Conservation (phyloP, 2,113 vertebrate genomes). For the Cryptomyrus ogoouensis region DNA sequence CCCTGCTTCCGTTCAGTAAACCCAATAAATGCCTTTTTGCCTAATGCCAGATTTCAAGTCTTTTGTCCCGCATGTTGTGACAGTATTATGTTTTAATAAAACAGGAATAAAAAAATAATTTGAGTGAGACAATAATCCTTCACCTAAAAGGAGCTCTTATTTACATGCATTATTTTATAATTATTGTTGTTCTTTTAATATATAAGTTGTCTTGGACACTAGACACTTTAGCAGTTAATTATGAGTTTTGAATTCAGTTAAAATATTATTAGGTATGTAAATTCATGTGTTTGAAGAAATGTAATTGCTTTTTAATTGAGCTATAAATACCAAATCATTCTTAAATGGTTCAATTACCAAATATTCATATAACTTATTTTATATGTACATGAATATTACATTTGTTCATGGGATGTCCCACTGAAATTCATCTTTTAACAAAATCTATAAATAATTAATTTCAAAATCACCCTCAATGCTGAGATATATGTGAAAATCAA, state of each 20-base stretch:
- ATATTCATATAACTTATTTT: neutral
- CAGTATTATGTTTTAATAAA: neutral
- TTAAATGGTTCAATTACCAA: neutral
- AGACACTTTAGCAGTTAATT: neutral
- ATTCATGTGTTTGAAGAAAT: neutral
- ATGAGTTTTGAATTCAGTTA: neutral
- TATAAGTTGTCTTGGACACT: neutral
- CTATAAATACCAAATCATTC: neutral
- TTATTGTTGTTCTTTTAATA: neutral
- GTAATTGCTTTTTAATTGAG: neutral
- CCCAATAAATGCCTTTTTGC: neutral
- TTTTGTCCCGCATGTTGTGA: neutral
- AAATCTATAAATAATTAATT: neutral
- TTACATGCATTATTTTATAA: conserved; percentile 3
- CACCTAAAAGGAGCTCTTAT: neutral
- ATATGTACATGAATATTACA: neutral
- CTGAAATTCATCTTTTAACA: neutral
- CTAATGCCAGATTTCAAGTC: neutral
- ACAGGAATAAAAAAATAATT: conserved; percentile 3
- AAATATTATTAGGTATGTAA: neutral
- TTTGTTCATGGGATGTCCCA: neutral
- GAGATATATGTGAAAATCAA: neutral
- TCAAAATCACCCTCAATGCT: neutral
- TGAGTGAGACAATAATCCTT: neutral
- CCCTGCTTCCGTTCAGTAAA: neutral